Base-by-base conservation (phyloP, 2,797 vertebrate genomes). In the Pipistrellus pygmaeus region DNA sequence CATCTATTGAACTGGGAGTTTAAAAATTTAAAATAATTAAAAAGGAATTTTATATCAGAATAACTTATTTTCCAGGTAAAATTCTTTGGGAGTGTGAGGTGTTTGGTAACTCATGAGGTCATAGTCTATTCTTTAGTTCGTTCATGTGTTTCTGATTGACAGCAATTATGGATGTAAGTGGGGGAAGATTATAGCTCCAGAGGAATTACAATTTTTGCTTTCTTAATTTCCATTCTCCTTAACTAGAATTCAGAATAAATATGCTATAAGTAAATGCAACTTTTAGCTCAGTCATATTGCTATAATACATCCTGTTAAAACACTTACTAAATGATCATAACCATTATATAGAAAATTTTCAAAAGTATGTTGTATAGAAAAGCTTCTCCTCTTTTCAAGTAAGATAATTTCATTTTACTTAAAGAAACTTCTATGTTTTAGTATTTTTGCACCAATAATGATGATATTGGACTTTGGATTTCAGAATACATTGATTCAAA, bases 401-500 rank as follows among this genome's bases (percentile, higher is more conserved):
- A 57, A 48, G 87, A 84, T 72, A 86, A 76, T 71, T 85, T 80
- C n/a, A 32, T 32, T 66, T 66, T 32, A 66, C n/a, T 66, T 66
- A 4, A 66, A 32, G 32, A 32, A 72, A 12, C 11, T 6, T 92
- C 30, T 84, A 86, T 80, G 68, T 76, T 83, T 92, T 75, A 78
- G 57, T 92, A 64, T 38, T 87, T 92, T 87, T 72, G 12, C 48
- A 87, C 77, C 32, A 77, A 72, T 75, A 75, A 83, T 77, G 73
- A 72, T 88, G 85, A 80, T 91, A n/a, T 60, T 69, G 14, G 69
- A 73, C 64, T 90, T 76, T 32, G 89, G 13, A 72, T 93, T 96
- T 95, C 23, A 92, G 71, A 85, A 57, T 62, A 90, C 44, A 75
- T 96, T 93, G 69, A 80, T 71, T 35, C 71, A 92, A 93, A 64